Evolutionary conservation across 1,140 invertebrate species (phyloP).

Genomic region (Nylanderia fulva): DNA sequence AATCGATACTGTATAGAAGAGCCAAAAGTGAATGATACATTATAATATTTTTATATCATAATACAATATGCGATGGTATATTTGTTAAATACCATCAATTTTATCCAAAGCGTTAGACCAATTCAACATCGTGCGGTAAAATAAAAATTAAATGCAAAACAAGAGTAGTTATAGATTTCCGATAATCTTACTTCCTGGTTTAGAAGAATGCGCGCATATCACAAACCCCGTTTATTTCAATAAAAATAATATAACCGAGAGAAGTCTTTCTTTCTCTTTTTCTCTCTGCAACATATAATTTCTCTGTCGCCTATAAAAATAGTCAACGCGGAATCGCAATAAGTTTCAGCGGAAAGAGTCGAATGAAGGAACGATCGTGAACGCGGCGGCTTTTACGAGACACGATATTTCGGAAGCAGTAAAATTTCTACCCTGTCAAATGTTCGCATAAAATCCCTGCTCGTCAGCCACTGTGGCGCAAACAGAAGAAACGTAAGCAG

Average conservation of each 20-base stretch:
- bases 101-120: background rate
- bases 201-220: too few species aligned
- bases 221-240: slow-evolving; percentile 47
- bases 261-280: background rate
- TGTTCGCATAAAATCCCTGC: slow-evolving; percentile 75
- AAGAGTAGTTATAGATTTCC: slow-evolving; percentile 24
- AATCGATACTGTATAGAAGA: background rate
- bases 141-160: background rate
- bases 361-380: slow-evolving; percentile 68
- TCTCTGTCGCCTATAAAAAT: slow-evolving; percentile 68
- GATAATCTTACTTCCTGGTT: background rate
- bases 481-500: slow-evolving; percentile 28
- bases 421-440: slow-evolving; percentile 78
- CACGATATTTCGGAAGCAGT: slow-evolving; percentile 76
- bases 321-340: slow-evolving; percentile 72
- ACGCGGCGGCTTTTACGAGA: slow-evolving; percentile 76
- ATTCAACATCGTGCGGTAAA: background rate
- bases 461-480: slow-evolving; percentile 36
- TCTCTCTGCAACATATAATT: slow-evolving; percentile 56
- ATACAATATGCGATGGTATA: background rate
- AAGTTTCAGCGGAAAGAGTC: slow-evolving; percentile 68
- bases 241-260: slow-evolving; percentile 65
- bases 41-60: background rate
- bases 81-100: background rate
- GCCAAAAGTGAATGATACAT: background rate